Conservation (phyloP, 2,113 vertebrate genomes). For the Eonycteris spelaea region DNA sequence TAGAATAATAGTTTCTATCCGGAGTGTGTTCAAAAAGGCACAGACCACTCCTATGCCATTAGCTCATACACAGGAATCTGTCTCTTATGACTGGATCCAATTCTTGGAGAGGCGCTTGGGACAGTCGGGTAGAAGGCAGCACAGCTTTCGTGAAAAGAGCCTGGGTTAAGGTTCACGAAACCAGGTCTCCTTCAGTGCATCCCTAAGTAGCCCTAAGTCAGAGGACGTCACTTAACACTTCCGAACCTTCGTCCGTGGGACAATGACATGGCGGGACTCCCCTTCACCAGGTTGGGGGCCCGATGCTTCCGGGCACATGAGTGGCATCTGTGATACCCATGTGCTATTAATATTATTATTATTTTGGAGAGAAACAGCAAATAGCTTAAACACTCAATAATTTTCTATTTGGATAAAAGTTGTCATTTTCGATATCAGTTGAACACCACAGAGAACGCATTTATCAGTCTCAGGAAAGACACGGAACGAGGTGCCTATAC, state of each 20-base stretch:
- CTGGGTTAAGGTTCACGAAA: not conserved
- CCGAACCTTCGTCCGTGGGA: not conserved
- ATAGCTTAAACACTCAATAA: not conserved
- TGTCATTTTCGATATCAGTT: not conserved
- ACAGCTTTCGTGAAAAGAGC: not conserved
- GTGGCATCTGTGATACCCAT: not conserved
- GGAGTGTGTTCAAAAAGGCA: not conserved
- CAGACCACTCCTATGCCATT: not conserved
- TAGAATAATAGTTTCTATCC: not conserved
- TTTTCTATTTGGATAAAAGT: not conserved
- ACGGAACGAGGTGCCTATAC: not conserved
- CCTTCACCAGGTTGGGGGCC: not conserved
- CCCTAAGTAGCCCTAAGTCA: too few relatives aligned
- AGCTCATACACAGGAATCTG: not conserved
- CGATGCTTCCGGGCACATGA: rapidly evolving
- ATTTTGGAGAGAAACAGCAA: not conserved
- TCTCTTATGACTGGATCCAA: not conserved
- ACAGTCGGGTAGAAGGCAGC: not conserved
- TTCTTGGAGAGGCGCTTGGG: not conserved
- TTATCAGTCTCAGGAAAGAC: not conserved
- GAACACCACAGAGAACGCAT: not conserved
- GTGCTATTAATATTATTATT: not conserved
- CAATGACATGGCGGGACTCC: rapidly evolving
- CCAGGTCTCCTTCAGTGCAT: rapidly evolving
- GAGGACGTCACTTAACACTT: rapidly evolving